phyloP scores from a whole-genome alignment of 2,888 invertebrate species.

The Sialis lutaria region DNA sequence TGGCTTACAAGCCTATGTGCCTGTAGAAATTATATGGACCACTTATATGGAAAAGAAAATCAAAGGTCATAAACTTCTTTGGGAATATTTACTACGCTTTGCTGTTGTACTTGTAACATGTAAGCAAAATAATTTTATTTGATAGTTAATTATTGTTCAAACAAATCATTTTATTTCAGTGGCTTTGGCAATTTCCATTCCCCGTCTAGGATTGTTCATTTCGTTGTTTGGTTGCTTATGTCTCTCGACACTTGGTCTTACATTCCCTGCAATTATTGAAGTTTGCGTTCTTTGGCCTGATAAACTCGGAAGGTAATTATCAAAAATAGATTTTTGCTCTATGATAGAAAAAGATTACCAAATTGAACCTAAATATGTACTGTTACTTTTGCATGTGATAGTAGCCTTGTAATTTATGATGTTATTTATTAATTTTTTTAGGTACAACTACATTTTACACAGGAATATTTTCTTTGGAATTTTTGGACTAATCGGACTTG shows the following conservation, averaged over 20 bases:
- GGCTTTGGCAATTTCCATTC: slow-evolving; percentile 48
- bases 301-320: slow-evolving; percentile 24
- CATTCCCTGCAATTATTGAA: slow-evolving; percentile 59
- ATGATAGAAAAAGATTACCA: no score
- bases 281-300: slow-evolving; percentile 52
- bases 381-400: slow-evolving; percentile 15
- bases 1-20: slow-evolving; percentile 79
- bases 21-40: slow-evolving; percentile 61
- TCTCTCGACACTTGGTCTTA: slow-evolving; percentile 51
- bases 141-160: neutral
- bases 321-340: slow-evolving; percentile 11
- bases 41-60: slow-evolving; percentile 23
- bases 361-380: no score
- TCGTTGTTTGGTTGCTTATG: slow-evolving; percentile 60
- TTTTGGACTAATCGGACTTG: slow-evolving; percentile 31
- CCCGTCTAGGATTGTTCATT: slow-evolving; percentile 54
- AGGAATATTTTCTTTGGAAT: slow-evolving; percentile 32
- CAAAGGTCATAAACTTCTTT: slow-evolving; percentile 15
- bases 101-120: slow-evolving; percentile 24
- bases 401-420: no score
- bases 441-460: slow-evolving; percentile 23
- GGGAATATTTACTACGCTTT: slow-evolving; percentile 23
- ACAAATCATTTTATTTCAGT: slow-evolving; percentile 34
- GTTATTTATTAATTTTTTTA: no score
- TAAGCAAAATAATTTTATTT: slow-evolving; percentile 16